These are phyloP conservation scores for Drosophila hydei DNA, from an alignment of 1,140 invertebrate species.

Conservation along the genomic window DNA sequence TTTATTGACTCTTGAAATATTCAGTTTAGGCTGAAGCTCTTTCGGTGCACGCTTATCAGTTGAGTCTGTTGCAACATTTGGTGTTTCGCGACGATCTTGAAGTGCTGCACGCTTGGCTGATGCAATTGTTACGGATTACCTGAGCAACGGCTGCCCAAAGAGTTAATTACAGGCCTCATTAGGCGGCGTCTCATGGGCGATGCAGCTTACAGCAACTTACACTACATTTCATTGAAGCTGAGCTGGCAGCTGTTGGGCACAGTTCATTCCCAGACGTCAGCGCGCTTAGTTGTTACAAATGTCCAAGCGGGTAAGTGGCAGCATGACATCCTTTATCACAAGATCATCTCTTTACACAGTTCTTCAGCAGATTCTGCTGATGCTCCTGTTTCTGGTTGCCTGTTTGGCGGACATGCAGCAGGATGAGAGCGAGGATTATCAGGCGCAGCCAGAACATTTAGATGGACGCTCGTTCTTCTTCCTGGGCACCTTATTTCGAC, in stretches of 20 bases:
- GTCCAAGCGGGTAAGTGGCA: slow-evolving; percentile 18
- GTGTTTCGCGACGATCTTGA: slow-evolving; percentile 2
- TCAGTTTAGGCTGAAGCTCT: neutral
- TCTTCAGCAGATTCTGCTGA: slow-evolving; percentile 11
- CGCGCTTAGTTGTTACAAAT: slow-evolving; percentile 23
- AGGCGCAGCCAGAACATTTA: slow-evolving; percentile 20
- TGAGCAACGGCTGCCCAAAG: slow-evolving; percentile 14
- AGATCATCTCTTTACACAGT: neutral
- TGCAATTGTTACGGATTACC: slow-evolving; percentile 12
- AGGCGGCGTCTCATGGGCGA: slow-evolving; percentile 12
- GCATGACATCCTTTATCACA: neutral
- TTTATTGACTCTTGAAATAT: neutral
- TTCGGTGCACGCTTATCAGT: neutral
- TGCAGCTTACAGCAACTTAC: neutral
- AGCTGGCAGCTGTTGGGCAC: neutral
- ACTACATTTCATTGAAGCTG: neutral
- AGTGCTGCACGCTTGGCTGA: slow-evolving; percentile 30
- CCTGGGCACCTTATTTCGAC: slow-evolving; percentile 61
- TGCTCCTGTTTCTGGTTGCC: slow-evolving; percentile 30
- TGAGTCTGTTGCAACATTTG: neutral
- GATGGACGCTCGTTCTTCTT: slow-evolving; percentile 66
- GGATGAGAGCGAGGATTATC: slow-evolving; percentile 13
- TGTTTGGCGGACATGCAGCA: slow-evolving; percentile 8
- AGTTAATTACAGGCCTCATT: slow-evolving; percentile 39
- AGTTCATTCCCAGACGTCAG: slow-evolving; percentile 26